Base-by-base conservation (phyloP, 2,113 vertebrate genomes). In the Jaculus jaculus region DNA sequence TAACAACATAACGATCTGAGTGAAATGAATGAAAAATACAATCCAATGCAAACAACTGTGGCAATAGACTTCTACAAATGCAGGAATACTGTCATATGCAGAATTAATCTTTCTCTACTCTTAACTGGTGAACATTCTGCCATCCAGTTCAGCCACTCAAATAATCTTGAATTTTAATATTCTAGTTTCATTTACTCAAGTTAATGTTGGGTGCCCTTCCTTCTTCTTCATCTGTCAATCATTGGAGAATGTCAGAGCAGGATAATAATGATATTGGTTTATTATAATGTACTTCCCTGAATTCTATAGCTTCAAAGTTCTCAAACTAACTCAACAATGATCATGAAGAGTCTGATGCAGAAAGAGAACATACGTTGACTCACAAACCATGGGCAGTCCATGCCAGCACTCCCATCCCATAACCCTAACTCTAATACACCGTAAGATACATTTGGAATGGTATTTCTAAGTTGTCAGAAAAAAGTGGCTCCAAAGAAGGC, bases 191-290 rank as follows among this genome's bases (percentile, higher is more conserved):
- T 96, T 96, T 91, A 82, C 88, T 92, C 34, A 63, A 87, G 95
- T 93, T 95, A 95, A 96, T 96, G 81, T 73, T 94, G 90, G 79
- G 72, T 96, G 89, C 92, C 96, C 75, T 95, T 95, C 58, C 73
- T 82, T 93, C 84, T 95, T 87, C 81, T 93, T 95, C 66, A 87
- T 58, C 81, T 96, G 93, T 89, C 95, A 92, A 93, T 97, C 93
- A 96, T 3, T 87, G 30, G 84, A 94, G 73, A 96, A 82, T 87
- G 90, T 94, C 92, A 96, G 51, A 89, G 30, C 58, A 92, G 84
- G 82, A 93, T 89, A 94, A 88, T 47, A 84, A 88, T 90, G 87
- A 93, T 95, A 90, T 78, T 90, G 92, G 73, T 26, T 77, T 90
- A 73, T 69, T 95, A 63, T 90, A 94, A 90, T 90, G 88, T 74